phyloP scores from a whole-genome alignment of 2,113 vertebrate species.

The Atrichornis clamosus region DNA sequence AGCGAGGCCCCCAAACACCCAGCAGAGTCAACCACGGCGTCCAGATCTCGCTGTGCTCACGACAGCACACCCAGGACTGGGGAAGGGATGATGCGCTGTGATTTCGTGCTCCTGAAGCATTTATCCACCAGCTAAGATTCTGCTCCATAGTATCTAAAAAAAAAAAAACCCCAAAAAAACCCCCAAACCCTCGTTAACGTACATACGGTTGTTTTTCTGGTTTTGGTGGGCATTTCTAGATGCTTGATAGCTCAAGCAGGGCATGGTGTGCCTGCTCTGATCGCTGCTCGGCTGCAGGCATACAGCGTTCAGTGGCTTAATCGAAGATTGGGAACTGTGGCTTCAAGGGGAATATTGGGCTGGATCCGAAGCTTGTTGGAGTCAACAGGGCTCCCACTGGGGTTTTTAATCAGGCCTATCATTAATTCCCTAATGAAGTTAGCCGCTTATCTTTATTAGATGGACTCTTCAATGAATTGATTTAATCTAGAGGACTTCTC shows the following conservation, averaged over 20 bases:
- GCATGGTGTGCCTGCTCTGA: neutral
- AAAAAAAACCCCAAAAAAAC: no score
- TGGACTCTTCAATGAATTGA: neutral
- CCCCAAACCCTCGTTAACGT: neutral
- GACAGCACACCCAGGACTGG: fast-evolving
- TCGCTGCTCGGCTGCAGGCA: neutral
- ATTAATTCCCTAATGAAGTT: conserved; percentile 33
- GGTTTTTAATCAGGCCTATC: neutral
- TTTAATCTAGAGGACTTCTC: conserved; percentile 11
- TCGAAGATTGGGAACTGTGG: neutral
- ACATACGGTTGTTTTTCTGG: neutral
- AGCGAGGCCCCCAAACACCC: neutral
- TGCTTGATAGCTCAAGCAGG: neutral
- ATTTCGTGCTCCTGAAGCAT: neutral
- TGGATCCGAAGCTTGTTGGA: neutral
- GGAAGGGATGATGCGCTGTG: neutral
- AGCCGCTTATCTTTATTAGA: conserved; percentile 33
- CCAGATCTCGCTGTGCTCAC: neutral
- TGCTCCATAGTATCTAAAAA: neutral
- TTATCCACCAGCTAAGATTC: neutral
- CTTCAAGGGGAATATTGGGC: neutral
- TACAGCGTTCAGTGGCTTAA: neutral
- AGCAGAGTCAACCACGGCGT: fast-evolving
- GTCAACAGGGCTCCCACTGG: neutral
- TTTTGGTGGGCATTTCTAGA: neutral